phyloP scores from a whole-genome alignment of 2,888 invertebrate genomes.

The Orthonychiurus folsomi region DNA sequence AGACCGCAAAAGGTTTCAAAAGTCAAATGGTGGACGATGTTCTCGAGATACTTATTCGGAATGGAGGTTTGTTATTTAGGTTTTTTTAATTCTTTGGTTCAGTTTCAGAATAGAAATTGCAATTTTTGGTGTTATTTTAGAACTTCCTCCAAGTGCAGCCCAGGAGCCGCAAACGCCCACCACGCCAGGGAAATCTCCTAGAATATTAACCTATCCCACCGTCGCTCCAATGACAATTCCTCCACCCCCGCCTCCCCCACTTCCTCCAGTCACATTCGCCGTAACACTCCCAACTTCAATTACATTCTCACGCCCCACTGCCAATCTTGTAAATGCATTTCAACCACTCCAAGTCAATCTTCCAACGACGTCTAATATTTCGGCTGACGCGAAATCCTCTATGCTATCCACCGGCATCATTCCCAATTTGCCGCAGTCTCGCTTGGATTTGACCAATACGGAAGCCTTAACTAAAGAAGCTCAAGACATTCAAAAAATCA shows the following conservation, averaged over 20 bases:
- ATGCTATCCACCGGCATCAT: conserved; percentile 10
- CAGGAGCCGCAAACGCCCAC: conserved; percentile 57
- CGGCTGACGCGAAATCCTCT: conserved; percentile 10
- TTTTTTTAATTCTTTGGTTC: neutral
- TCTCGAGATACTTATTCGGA: conserved; percentile 83
- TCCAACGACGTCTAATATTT: conserved; percentile 7
- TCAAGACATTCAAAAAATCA: conserved; percentile 37
- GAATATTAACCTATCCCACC: conserved; percentile 13
- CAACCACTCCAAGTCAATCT: neutral
- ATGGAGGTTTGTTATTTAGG: conserved; percentile 60
- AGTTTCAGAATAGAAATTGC: neutral
- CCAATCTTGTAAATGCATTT: conserved; percentile 7
- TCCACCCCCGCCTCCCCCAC: conserved; percentile 46
- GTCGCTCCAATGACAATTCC: conserved; percentile 30
- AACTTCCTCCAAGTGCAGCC: conserved; percentile 79
- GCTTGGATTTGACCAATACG: conserved; percentile 13
- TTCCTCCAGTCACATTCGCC: conserved; percentile 42
- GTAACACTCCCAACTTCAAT: conserved; percentile 42
- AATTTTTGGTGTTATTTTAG: conserved; percentile 44
- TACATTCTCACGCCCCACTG: conserved; percentile 24
- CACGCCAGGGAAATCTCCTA: conserved; percentile 33
- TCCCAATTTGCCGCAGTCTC: neutral
- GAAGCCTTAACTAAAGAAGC: conserved; percentile 36
- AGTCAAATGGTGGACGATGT: conserved; percentile 85
- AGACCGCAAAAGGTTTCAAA: conserved; percentile 46